Conservation (phyloP, 2,797 vertebrate species). For the Phalloptychus januarius region DNA sequence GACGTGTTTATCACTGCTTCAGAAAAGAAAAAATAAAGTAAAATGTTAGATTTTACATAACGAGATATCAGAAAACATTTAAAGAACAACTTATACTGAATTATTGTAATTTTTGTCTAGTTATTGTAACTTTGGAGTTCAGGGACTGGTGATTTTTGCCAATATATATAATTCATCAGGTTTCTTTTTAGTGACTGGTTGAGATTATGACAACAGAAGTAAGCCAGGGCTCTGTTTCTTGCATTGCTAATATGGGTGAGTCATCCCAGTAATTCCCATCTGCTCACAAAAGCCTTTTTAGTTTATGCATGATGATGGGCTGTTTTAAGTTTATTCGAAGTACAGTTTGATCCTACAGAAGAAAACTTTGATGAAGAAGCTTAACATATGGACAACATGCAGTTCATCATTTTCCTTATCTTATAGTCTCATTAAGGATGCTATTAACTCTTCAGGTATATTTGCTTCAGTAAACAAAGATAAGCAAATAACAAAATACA, state of each 20-base stretch:
- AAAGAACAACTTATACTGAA: background rate
- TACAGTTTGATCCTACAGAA: background rate
- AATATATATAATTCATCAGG: background rate
- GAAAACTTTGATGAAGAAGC: background rate
- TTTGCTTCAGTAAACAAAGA: background rate
- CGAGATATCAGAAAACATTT: background rate
- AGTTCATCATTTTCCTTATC: background rate
- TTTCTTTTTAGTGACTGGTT: background rate
- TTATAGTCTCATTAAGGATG: background rate
- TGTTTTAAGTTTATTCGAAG: background rate
- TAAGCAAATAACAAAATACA: background rate
- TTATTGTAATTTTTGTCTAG: background rate
- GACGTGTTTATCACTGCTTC: conserved; percentile 13
- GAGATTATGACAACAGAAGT: conserved; percentile 21
- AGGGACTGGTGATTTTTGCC: background rate
- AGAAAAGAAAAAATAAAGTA: background rate
- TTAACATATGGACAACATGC: background rate
- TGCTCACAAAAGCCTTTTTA: conserved; percentile 24
- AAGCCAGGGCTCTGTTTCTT: conserved; percentile 13
- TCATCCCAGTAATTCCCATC: conserved; percentile 27
- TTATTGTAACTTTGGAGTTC: background rate
- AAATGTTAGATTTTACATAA: background rate
- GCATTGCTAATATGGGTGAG: conserved; percentile 27
- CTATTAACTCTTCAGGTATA: background rate
- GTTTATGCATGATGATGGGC: background rate